These are phyloP conservation scores for Stigmatopora argus DNA, from an alignment of 2,113 vertebrate genomes.

Conservation along the genomic window DNA sequence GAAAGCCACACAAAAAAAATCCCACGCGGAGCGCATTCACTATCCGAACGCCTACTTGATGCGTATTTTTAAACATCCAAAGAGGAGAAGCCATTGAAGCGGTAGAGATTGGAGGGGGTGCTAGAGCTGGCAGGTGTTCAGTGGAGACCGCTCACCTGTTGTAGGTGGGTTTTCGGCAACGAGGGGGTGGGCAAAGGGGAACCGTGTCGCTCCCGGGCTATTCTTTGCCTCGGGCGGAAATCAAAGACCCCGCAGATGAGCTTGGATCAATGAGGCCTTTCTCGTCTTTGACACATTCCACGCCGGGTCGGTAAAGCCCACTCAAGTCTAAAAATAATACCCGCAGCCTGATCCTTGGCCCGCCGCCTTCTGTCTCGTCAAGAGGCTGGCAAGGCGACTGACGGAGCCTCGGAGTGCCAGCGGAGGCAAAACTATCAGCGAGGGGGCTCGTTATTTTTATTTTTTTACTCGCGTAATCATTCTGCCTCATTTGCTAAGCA, in stretches of 20 bases:
- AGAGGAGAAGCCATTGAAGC: slow-evolving; percentile 23
- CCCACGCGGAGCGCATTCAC: slow-evolving; percentile 26
- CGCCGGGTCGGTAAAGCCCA: slow-evolving; percentile 64
- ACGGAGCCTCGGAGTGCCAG: slow-evolving; percentile 27
- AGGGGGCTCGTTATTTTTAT: slow-evolving; percentile 23
- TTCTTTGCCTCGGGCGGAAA: slow-evolving; percentile 46
- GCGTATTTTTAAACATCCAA: slow-evolving; percentile 43
- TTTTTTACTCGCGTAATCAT: slow-evolving; percentile 11
- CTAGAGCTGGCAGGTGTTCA: slow-evolving; percentile 55
- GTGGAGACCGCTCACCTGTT: slow-evolving; percentile 57
- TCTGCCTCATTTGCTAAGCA: neutral
- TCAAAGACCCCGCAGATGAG: slow-evolving; percentile 40
- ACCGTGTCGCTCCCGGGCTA: slow-evolving; percentile 21
- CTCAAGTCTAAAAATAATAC: slow-evolving; percentile 72
- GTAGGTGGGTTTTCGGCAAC: slow-evolving; percentile 48
- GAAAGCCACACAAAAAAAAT: slow-evolving; percentile 31
- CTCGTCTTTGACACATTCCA: slow-evolving; percentile 62
- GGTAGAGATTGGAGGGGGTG: slow-evolving; percentile 26
- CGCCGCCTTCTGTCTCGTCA: slow-evolving; percentile 62
- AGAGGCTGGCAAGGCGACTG: slow-evolving; percentile 51
- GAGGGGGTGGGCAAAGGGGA: slow-evolving; percentile 45
- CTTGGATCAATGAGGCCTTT: slow-evolving; percentile 65
- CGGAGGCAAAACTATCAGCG: slow-evolving; percentile 5
- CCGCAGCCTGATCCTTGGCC: slow-evolving; percentile 56
- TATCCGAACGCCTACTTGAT: slow-evolving; percentile 42